These are phyloP conservation scores for Trichogramma evanescens DNA, from an alignment of 2,888 invertebrate species.

Conservation along the genomic window DNA sequence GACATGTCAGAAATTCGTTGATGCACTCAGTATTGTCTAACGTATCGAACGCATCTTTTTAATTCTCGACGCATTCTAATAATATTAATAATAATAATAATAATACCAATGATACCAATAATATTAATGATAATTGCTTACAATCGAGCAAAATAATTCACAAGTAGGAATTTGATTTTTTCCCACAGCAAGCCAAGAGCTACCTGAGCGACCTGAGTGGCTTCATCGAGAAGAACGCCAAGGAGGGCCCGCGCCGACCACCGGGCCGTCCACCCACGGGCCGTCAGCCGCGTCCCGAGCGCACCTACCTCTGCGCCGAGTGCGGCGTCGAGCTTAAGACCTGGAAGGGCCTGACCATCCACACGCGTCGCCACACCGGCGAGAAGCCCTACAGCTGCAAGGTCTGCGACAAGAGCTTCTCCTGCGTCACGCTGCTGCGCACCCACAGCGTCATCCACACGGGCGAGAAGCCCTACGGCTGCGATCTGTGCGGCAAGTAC, in stretches of 20 bases:
- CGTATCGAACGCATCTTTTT: too few relatives aligned
- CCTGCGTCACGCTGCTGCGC: conserved; percentile 44
- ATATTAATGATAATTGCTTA: too few relatives aligned
- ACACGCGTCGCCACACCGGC: conserved; percentile 40
- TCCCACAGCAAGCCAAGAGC: background rate
- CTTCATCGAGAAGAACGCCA: background rate
- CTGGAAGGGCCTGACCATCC: conserved; percentile 37
- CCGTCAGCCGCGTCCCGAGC: conserved; percentile 7
- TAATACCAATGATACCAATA: too few relatives aligned
- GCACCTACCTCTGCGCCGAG: conserved; percentile 34
- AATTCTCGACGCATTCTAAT: too few relatives aligned
- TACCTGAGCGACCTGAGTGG: conserved; percentile 10
- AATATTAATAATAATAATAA: too few relatives aligned
- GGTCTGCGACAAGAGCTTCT: conserved; percentile 37
- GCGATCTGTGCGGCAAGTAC: conserved; percentile 32
- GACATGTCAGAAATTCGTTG: too few relatives aligned
- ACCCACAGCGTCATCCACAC: conserved; percentile 45
- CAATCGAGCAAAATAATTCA: too few relatives aligned
- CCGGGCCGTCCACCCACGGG: conserved; percentile 16
- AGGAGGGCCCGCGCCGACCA: background rate
- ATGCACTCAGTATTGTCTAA: too few relatives aligned
- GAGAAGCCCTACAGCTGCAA: conserved; percentile 38
- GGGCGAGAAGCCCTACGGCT: conserved; percentile 31
- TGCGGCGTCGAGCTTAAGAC: conserved; percentile 40
- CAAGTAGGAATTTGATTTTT: too few relatives aligned